Evolutionary conservation across 2,113 vertebrate species (phyloP), one percentile per base, ranked within the genome.

Genomic region (Perccottus glenii): DNA sequence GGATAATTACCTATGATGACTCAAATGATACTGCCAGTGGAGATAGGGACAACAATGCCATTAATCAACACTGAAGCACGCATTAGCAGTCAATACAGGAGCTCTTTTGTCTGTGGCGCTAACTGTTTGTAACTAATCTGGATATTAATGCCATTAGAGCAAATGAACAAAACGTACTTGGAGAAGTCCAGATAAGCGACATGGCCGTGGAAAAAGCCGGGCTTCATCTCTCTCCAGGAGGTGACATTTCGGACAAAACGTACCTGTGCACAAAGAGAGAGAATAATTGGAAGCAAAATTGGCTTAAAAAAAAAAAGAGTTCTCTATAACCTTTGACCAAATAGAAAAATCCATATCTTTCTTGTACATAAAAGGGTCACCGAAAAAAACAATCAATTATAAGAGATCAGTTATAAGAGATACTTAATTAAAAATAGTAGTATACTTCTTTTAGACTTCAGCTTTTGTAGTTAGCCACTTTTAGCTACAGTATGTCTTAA

Each of bases 231-330:
- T 83, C 90, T 95, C 97, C 97, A 98, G 4, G 94, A 92, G 27
- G 95, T 98, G 89, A 98, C 94, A 6, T 98, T 99, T 91, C 93
- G 95, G 81, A 98, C 96, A 90, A 99, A 98, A 14, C 97, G 95
- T 60, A 96, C 93, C 97, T 99, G 90, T 9, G 78, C 14, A 15
- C 62, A 63, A 43, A 85, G 62, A 77, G 55, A 57, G 45, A 69
- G 65, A 67, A 12, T 60, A 27, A 83, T 67, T 77, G 11, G 64
- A 15, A 7, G n/a, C 32, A 10, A 27, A 19, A 48, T 48, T 48
- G 15, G 47, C 19, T 27, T 27, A 3, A 27, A 27, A 27, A 48
- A 15, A 47, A 27, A 49, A 15, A 16, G 19, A 27, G 11, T 53
- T 7, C 19, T 36, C 27, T 27, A 27, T 27, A 27, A 27, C 19